These are phyloP conservation scores for Geophilus truncorum DNA, from an alignment of 2,888 invertebrate genomes.

Conservation along the genomic window DNA sequence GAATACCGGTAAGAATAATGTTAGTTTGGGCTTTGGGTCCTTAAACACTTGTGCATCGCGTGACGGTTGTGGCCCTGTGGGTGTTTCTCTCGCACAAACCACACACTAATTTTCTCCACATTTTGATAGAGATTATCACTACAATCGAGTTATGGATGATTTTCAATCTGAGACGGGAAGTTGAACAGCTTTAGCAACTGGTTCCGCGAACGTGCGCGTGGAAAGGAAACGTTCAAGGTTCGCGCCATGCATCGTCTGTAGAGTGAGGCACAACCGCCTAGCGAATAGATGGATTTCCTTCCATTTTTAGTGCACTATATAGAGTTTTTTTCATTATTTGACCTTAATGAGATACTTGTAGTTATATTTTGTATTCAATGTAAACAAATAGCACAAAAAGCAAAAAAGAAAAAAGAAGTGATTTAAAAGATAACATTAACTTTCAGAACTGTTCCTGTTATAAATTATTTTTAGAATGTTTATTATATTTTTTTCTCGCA, in stretches of 20 bases:
- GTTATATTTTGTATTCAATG: neutral
- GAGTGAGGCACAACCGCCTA: neutral
- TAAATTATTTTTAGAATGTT: neutral
- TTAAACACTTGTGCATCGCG: too few relatives aligned
- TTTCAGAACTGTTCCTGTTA: neutral
- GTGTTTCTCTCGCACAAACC: too few relatives aligned
- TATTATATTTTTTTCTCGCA: neutral
- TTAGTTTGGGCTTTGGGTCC: neutral
- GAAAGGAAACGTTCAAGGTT: constrained; percentile 12
- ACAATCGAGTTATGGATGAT: constrained; percentile 12
- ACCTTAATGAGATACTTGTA: neutral
- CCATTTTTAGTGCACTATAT: neutral
- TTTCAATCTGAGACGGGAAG: constrained; percentile 9
- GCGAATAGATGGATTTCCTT: neutral
- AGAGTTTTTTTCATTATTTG: neutral
- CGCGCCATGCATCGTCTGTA: constrained; percentile 6
- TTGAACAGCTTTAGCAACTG: constrained; percentile 4
- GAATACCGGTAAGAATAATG: too few relatives aligned
- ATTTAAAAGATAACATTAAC: neutral
- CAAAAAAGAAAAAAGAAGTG: neutral
- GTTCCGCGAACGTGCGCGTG: constrained; percentile 8
- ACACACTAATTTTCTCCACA: neutral
- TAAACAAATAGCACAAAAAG: neutral
- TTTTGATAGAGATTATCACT: neutral
- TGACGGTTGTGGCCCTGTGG: too few relatives aligned